A percentile compares a stretch with the other conserved stretches of the same genome.
Conservation (phyloP, 2,797 vertebrate genomes). For the Enteromius afrohamiltoni region DNA sequence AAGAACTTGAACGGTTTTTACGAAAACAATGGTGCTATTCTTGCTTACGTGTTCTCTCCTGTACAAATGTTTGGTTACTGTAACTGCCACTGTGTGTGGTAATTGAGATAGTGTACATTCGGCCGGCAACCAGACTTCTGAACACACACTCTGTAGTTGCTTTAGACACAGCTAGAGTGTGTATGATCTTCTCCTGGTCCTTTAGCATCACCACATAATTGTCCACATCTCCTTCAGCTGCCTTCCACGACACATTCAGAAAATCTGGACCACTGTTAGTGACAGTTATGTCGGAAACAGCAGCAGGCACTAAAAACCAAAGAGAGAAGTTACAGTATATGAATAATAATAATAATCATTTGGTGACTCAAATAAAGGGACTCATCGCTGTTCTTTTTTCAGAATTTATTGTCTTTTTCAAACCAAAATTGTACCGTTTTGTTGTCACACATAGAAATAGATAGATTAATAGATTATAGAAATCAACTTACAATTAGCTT, state of each 20-base stretch:
- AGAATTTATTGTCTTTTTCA: no score
- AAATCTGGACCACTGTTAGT: slow-evolving; percentile 86
- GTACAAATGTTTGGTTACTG: slow-evolving; percentile 80
- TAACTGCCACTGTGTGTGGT: slow-evolving; percentile 84
- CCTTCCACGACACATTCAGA: slow-evolving; percentile 88
- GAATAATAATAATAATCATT: not conserved
- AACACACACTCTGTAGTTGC: slow-evolving; percentile 84
- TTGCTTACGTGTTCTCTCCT: slow-evolving; percentile 87
- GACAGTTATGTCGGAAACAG: slow-evolving; percentile 81
- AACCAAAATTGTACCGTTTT: no score
- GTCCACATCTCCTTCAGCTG: slow-evolving; percentile 84
- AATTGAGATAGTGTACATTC: slow-evolving; percentile 85
- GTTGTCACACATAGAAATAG: no score
- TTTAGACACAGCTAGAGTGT: slow-evolving; percentile 79
- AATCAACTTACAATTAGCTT: not conserved
- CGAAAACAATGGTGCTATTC: not conserved
- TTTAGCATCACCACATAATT: slow-evolving; percentile 85
- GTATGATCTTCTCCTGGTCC: slow-evolving; percentile 72
- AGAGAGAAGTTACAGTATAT: not conserved
- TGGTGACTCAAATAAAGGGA: not conserved
- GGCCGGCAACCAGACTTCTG: slow-evolving; percentile 86
- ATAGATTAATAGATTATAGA: no score
- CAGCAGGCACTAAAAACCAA: slow-evolving; percentile 83
- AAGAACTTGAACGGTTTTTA: no score
- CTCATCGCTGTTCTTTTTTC: not conserved